phyloP scores from a whole-genome alignment of 2,797 vertebrate genomes.

The Sarcophilus harrisii region DNA sequence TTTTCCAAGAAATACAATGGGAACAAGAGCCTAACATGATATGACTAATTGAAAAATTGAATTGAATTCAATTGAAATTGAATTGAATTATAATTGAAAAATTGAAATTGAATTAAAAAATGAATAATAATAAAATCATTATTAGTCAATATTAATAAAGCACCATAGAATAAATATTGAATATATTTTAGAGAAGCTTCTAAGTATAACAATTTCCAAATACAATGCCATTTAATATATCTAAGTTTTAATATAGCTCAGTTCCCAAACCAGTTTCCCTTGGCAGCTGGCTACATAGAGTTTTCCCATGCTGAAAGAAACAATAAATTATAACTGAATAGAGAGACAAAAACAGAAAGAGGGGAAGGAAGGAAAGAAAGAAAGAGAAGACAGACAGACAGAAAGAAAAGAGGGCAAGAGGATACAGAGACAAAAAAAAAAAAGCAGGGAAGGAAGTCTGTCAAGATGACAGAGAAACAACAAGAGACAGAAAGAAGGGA shows the following conservation, averaged over 20 bases:
- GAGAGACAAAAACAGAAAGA: background rate
- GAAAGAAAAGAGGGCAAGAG: background rate
- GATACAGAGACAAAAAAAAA: background rate
- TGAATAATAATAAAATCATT: background rate
- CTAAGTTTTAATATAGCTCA: background rate
- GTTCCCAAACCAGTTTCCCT: background rate
- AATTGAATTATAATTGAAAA: too few relatives aligned
- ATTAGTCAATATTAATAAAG: background rate
- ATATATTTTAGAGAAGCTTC: background rate
- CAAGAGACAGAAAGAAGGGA: background rate
- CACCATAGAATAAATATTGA: background rate
- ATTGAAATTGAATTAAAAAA: too few relatives aligned
- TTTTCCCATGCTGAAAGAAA: background rate
- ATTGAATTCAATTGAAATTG: too few relatives aligned
- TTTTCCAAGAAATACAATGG: slow-evolving; percentile 18
- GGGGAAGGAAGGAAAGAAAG: too few relatives aligned
- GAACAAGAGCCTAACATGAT: background rate
- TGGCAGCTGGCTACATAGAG: background rate
- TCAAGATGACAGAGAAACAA: too few relatives aligned
- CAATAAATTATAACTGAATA: background rate
- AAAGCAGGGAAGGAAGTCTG: too few relatives aligned
- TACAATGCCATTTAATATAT: background rate
- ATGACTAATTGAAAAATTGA: background rate
- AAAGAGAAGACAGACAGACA: too few relatives aligned
- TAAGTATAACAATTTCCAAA: background rate